Conservation (phyloP, 2,797 vertebrate genomes). For the Sandelia bainsii region DNA sequence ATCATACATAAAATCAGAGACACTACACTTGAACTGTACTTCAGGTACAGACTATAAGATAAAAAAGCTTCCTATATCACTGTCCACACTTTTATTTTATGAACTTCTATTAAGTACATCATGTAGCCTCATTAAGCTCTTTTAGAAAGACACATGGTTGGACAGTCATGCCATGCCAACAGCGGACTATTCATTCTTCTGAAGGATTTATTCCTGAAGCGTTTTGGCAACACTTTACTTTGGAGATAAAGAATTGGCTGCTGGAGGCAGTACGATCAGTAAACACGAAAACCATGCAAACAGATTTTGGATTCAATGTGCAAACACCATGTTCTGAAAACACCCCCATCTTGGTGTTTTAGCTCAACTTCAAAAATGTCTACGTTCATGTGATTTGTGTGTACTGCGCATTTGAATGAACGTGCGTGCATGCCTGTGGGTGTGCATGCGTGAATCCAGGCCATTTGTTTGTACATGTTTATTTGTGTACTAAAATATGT, state of each 20-base stretch:
- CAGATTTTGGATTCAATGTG: constrained; percentile 62
- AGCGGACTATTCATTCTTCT: constrained; percentile 60
- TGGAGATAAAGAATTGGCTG: constrained; percentile 66
- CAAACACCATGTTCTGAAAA: constrained; percentile 55
- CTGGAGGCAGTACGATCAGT: constrained; percentile 50
- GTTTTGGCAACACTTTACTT: constrained; percentile 66
- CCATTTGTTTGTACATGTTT: constrained; percentile 46
- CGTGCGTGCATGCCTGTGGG: constrained; percentile 29
- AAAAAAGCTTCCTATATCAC: constrained; percentile 6
- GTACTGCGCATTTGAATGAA: constrained; percentile 16
- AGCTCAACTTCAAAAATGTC: constrained; percentile 60
- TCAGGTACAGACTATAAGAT: not conserved
- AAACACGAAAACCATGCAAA: constrained; percentile 60
- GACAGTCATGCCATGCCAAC: constrained; percentile 55
- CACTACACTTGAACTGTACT: not conserved
- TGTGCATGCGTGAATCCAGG: constrained; percentile 30
- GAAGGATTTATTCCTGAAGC: constrained; percentile 71
- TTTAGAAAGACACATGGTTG: constrained; percentile 63
- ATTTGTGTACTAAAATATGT: constrained; percentile 48
- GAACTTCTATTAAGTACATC: constrained; percentile 52
- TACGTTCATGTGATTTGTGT: constrained; percentile 1
- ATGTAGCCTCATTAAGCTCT: constrained; percentile 65
- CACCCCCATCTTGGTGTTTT: constrained; percentile 49
- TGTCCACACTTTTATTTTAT: constrained; percentile 46
- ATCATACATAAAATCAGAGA: not conserved